Base-by-base conservation (phyloP, 2,797 vertebrate species). In the Trematomus bernacchii region DNA sequence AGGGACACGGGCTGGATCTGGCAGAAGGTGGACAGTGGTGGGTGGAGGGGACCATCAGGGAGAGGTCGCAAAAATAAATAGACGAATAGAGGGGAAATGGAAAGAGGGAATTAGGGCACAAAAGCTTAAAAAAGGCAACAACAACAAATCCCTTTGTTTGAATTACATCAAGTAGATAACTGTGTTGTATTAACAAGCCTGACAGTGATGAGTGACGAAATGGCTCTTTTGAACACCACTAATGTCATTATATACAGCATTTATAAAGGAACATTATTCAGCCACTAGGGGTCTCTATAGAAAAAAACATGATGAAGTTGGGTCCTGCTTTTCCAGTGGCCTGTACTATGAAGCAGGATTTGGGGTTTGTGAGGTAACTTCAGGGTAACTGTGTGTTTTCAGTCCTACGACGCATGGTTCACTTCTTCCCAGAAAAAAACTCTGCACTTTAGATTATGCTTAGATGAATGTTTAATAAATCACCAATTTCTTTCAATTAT, bases 1-100 rank as follows among this genome's bases (percentile, higher is more conserved):
- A 87, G 58, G 54, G 79, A 44, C 10, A 3, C 73, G 55, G 77
- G 61, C 79, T 78, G 73, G 61, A 65, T 72, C 40, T 77, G 85
- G 83, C 89, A 88, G 84, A 90, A 78, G 81, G 86, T 62, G 37
- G 3, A 1, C 16, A 10, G 46, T 30, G 46, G 44, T 5, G 52
- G 64, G 65, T 6, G 50, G 71, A 12, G 43, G 13, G 42, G 68
- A 67, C 27, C 33, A 77, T 62, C 68, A 40, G 78, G 62, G 70
- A 72, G 50, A 68, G 27, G 53, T 67, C 62, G 2, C 14, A 3
- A 52, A 74, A 72, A 80, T 62, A 71, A 72, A 63, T 18, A 23
- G 57, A 70, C 52, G 66, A 84, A 83, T 82, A 60, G 58, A 55
- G 4, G 10, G 50, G 15, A 63, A 67, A 67, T 55, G 10, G 47